These are phyloP conservation scores for Pipra filicauda DNA, from an alignment of 2,113 vertebrate genomes.

Conservation along the genomic window DNA sequence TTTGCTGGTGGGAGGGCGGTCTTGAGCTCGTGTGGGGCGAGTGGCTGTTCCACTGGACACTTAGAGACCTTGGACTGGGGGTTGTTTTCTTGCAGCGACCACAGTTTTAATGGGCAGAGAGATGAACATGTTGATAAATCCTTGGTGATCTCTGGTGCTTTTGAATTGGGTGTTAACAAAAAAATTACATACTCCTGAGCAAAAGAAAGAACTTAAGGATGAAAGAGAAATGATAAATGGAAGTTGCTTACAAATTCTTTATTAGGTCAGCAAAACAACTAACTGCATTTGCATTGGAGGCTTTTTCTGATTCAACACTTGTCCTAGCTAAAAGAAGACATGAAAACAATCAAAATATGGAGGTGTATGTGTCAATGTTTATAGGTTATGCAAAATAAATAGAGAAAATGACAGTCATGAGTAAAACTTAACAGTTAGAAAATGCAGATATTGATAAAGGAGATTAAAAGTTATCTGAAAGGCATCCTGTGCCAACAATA, in stretches of 20 bases:
- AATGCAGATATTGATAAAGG: background rate
- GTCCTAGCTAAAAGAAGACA: background rate
- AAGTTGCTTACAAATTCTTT: background rate
- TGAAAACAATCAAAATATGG: background rate
- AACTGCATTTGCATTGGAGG: background rate
- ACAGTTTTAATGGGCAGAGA: background rate
- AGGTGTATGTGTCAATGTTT: background rate
- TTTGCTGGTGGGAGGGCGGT: background rate
- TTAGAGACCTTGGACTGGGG: background rate
- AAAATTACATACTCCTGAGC: background rate
- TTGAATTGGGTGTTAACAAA: background rate
- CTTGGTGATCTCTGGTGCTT: background rate
- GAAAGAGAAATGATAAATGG: background rate
- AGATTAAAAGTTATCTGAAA: background rate
- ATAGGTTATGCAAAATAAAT: background rate
- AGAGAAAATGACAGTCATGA: background rate
- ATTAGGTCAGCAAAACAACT: background rate
- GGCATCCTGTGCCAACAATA: background rate
- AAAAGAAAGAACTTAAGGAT: background rate
- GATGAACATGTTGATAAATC: background rate
- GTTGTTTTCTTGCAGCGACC: background rate
- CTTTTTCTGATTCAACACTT: background rate
- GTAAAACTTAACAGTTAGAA: background rate
- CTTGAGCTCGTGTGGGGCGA: fast-evolving
- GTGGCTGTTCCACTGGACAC: background rate